A percentile compares a stretch with the other conserved stretches of the same genome.
Conservation (phyloP, 2,888 invertebrate genomes). For the Cremastinae sp. region DNA sequence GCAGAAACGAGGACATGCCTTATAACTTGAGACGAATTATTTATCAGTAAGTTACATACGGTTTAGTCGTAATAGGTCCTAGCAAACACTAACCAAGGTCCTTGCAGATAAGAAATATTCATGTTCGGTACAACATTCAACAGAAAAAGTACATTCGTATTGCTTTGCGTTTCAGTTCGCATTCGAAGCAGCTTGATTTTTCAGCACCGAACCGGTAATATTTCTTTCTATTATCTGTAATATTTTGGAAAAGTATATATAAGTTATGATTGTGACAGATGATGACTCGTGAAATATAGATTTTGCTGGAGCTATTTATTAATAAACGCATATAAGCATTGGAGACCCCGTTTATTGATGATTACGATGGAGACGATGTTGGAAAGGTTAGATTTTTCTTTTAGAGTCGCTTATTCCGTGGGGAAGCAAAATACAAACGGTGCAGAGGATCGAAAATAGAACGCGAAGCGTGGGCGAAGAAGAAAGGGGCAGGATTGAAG, state of each 20-base stretch:
- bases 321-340: slow-evolving; percentile 20
- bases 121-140: slow-evolving; percentile 17
- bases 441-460: slow-evolving; percentile 56
- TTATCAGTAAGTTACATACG: too few relatives aligned
- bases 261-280: too few relatives aligned
- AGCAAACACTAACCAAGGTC: slow-evolving; percentile 39
- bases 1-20: too few relatives aligned
- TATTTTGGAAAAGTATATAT: too few relatives aligned
- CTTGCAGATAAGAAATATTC: slow-evolving; percentile 20
- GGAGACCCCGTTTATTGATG: slow-evolving; percentile 25
- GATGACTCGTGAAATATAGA: too few relatives aligned
- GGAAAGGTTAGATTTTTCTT: slow-evolving; percentile 23
- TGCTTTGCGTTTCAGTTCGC: slow-evolving; percentile 36
- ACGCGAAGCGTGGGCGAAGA: slow-evolving; percentile 64
- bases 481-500: slow-evolving; percentile 67
- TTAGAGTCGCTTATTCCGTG: slow-evolving; percentile 52
- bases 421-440: slow-evolving; percentile 35
- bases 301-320: too few relatives aligned
- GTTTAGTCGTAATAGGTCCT: slow-evolving; percentile 20
- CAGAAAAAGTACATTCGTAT: slow-evolving; percentile 14
- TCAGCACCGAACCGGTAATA: slow-evolving; percentile 67
- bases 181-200: too few relatives aligned
- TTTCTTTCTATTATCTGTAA: slow-evolving; percentile 77
- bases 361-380: slow-evolving; percentile 16
- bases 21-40: too few relatives aligned